Percentiles rank a stretch among this genome's conserved stretches.
phyloP scores from a whole-genome alignment of 2,888 invertebrate species.

The Lasioglossum malachurum region DNA sequence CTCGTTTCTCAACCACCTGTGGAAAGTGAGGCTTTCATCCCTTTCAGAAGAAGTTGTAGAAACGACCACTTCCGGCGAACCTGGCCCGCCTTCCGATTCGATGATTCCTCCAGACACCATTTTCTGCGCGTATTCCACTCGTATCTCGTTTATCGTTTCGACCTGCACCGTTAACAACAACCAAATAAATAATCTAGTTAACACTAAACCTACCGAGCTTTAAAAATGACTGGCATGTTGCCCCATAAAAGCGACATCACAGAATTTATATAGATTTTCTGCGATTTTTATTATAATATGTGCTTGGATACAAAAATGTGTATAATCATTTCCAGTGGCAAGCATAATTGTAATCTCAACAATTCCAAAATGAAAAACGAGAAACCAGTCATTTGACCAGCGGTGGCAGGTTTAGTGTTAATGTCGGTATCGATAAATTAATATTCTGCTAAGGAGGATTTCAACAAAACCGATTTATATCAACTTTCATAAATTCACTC shows the following conservation, averaged over 20 bases:
- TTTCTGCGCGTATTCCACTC: background rate
- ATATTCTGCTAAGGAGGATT: background rate
- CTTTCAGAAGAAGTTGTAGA: constrained; percentile 22
- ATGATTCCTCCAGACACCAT: constrained; percentile 10
- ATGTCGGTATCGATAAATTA: background rate
- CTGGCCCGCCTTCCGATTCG: background rate
- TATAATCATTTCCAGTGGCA: too few species aligned
- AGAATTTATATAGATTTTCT: too few species aligned
- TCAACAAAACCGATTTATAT: background rate
- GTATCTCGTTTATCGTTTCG: background rate
- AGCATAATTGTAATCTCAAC: too few species aligned
- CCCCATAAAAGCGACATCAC: too few species aligned
- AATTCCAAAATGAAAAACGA: too few species aligned
- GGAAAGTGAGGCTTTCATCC: constrained; percentile 34
- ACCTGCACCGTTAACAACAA: background rate
- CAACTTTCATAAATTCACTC: background rate
- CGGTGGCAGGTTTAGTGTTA: too few species aligned
- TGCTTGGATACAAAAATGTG: too few species aligned
- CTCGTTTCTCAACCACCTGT: constrained; percentile 67
- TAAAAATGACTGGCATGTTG: too few species aligned
- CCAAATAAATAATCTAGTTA: background rate
- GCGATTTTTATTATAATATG: too few species aligned
- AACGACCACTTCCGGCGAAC: constrained; percentile 23
- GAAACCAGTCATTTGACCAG: too few species aligned
- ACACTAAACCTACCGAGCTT: too few species aligned